Base-by-base conservation (phyloP, 2,113 vertebrate species). In the Psilopogon haemacephalus region DNA sequence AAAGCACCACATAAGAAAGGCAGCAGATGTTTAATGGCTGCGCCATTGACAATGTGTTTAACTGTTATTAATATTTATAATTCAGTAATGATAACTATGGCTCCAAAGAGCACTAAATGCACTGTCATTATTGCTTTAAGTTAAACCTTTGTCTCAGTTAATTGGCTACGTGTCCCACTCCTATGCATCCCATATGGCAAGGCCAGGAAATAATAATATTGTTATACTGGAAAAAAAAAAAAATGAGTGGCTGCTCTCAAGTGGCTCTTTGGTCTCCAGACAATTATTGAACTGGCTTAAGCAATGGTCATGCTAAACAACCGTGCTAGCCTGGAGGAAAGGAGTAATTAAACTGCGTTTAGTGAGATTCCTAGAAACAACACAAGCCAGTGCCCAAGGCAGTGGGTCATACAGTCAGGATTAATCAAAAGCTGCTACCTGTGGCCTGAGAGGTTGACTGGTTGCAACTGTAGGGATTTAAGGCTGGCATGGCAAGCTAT, bases 1-100 rank as follows among this genome's bases (percentile, higher is more conserved):
- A 94, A 92, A 64, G 77, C 63, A 88, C 54, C 74, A 9, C 26
- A n/a, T 94, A 81, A 69, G 48, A 93, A 77, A n/a, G 77, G 87
- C 12, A 95, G 95, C 96, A 97, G 95, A 97, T 97, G 95, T 84
- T 94, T 94, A 95, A 96, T 96, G 92, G 91, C 67, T 95, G 88
- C 84, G 92, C 73, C 91, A 95, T 56, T 85, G 94, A 94, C 95
- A 93, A 83, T 88, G 91, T 95, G 90, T 97, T 97, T 96, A 97
- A 96, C 88, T 93, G 87, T 89, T 96, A 97, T 96, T 97, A 97
- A 97, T 97, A 97, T 96, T 96, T 96, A 95, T 97, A 94, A 97
- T 94, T 91, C 75, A 70, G 52, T 92, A 93, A 95, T 94, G 88
- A 97, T 95, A 95, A 88, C 70, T 81, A 37, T 75, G 94, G 86